These are phyloP conservation scores for Nothocercus julius DNA, from an alignment of 2,113 vertebrate species.

Conservation along the genomic window DNA sequence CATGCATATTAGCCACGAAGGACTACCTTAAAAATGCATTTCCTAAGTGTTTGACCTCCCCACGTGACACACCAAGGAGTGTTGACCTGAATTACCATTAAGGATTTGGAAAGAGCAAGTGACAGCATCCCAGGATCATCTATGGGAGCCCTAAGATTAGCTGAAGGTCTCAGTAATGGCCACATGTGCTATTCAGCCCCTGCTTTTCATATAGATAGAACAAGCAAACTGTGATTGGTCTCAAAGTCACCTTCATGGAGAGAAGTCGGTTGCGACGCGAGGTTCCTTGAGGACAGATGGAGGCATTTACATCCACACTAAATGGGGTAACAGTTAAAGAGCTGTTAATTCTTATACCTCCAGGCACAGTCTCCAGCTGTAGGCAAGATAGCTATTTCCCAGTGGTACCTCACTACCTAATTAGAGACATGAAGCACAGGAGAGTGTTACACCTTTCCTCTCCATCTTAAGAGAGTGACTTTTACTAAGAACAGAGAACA, in stretches of 20 bases:
- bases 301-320: background rate
- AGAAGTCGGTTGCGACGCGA: background rate
- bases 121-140: background rate
- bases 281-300: constrained; percentile 20
- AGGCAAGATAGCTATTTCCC: background rate
- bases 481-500: background rate
- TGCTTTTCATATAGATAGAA: background rate
- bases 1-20: accelerated
- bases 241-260: constrained; percentile 20
- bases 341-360: background rate
- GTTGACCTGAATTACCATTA: background rate
- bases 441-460: background rate
- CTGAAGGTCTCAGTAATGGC: background rate
- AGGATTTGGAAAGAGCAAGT: background rate
- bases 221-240: background rate
- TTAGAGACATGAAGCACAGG: background rate
- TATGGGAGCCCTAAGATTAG: background rate
- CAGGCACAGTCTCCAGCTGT: constrained; percentile 30
- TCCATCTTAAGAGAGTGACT: background rate
- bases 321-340: background rate
- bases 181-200: background rate
- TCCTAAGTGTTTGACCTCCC: background rate
- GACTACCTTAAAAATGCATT: background rate
- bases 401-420: background rate
- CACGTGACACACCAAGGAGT: background rate